Base-by-base conservation (phyloP, 1,140 invertebrate genomes). In the Drosophila novamexicana region DNA sequence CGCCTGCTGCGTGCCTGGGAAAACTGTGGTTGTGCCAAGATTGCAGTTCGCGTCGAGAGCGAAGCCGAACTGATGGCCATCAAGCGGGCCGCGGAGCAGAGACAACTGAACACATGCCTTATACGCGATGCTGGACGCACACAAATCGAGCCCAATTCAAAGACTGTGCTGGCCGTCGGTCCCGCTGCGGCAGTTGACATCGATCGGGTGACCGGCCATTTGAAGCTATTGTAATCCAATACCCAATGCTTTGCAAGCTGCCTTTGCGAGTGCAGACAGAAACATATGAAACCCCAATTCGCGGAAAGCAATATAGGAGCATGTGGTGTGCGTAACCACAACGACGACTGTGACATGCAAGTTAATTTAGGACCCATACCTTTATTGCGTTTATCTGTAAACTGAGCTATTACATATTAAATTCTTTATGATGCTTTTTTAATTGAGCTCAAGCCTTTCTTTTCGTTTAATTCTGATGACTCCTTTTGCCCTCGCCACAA, bases 71-170 rank as follows among this genome's bases (percentile, higher is more conserved):
- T 97, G 47, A 91, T 95, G 65, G 92, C 94, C 73, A 93, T 98
- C 69, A 93, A 94, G 47, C 94, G 94, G 53, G 93, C 95, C 73
- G 97, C 97, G 1, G 95, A 94, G 77, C 91, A 93, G 34, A 75
- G 94, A 49, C 95, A 96, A 57, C 89, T 99, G 5, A 93, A 96
- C 47, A 95, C 95, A 29, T 95, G 95, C 77, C 77, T 97, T 8
- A 95, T 99, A 77, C 93, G 94, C 73, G 98, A 99, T 94, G 98
- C 97, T 22, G 98, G 98, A 18, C 94, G 96, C 79, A 99, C 98
- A 22, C 97, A 99, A 93, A 95, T 99, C 75, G 95, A 95, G 37
- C 93, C 95, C 22, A 98, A 97, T 67, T 96, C 97, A 18, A 94
- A 94, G 78, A 99, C 98, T 75, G 98, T 98, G 16, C 93, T 98